Evolutionary conservation across 2,797 vertebrate species (phyloP).

Genomic region (Anguilla obscura): DNA sequence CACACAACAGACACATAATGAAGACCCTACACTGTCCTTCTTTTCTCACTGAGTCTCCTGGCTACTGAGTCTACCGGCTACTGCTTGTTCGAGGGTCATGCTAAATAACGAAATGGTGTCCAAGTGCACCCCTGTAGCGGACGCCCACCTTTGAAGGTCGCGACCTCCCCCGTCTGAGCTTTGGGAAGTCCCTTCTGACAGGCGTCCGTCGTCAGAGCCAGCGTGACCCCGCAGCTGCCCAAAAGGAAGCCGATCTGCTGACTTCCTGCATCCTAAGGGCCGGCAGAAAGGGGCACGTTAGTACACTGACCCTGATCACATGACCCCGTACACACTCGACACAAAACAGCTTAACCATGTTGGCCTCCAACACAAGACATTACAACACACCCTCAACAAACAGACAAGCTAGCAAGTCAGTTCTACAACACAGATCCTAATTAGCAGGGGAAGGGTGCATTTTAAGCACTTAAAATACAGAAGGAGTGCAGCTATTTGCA

Average conservation of each 20-base stretch:
- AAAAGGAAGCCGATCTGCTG: conserved; percentile 94
- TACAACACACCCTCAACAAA: neutral
- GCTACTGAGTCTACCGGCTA: neutral
- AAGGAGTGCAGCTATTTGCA: neutral
- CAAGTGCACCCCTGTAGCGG: neutral
- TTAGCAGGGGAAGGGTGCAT: neutral
- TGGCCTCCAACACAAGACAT: neutral
- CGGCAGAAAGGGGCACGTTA: conserved; percentile 31
- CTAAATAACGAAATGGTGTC: neutral
- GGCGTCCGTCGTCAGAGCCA: conserved; percentile 92
- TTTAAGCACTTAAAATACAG: neutral
- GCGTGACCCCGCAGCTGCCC: conserved; percentile 88
- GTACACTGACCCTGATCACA: neutral
- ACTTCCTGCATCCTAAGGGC: conserved; percentile 87
- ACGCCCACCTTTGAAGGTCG: conserved; percentile 88
- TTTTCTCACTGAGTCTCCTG: neutral
- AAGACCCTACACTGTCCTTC: neutral
- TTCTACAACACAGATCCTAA: neutral
- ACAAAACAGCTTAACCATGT: neutral
- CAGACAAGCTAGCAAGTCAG: neutral
- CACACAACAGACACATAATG: conserved; percentile 16
- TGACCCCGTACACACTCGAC: neutral
- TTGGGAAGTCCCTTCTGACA: conserved; percentile 97
- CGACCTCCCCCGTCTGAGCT: conserved; percentile 92
- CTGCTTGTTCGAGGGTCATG: neutral